Evolutionary conservation across 2,888 invertebrate species (phyloP).

Genomic region (Atrina japonica): DNA sequence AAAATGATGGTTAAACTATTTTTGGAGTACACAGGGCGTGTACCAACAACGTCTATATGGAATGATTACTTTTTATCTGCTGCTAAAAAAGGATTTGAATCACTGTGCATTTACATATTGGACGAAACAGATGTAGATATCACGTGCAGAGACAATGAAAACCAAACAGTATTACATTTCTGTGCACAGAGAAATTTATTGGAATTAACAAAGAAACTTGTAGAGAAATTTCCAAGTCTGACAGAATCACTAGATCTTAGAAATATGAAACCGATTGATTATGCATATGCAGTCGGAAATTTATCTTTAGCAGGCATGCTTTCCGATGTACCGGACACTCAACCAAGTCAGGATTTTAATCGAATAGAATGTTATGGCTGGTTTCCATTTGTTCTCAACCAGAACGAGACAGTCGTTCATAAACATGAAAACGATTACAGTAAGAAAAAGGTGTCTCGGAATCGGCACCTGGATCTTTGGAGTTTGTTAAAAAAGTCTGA

Average conservation of each 20-base stretch:
- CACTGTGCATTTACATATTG: conserved; percentile 29
- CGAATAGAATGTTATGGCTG: conserved; percentile 33
- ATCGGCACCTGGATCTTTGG: neutral
- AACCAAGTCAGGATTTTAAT: neutral
- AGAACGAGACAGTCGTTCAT: no score
- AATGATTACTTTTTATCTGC: conserved; percentile 3
- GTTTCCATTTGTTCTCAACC: conserved; percentile 11
- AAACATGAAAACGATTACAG: no score
- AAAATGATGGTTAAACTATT: neutral
- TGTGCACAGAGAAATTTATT: conserved; percentile 43
- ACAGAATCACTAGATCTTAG: conserved; percentile 10
- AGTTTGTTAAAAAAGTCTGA: conserved; percentile 22
- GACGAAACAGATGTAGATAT: conserved; percentile 29
- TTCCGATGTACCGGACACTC: neutral
- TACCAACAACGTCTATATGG: conserved; percentile 7
- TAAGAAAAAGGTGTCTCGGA: neutral
- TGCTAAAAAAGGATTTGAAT: conserved; percentile 28
- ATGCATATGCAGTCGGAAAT: conserved; percentile 29
- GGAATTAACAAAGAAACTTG: conserved; percentile 29
- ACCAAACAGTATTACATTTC: conserved; percentile 45
- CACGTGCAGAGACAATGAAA: conserved; percentile 15
- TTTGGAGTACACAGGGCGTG: neutral
- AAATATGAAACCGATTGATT: conserved; percentile 34
- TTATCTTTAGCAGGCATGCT: conserved; percentile 10
- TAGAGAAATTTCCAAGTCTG: conserved; percentile 11